Evolutionary conservation across 2,797 vertebrate genomes (phyloP).

Genomic region (Knipowitschia caucasica): DNA sequence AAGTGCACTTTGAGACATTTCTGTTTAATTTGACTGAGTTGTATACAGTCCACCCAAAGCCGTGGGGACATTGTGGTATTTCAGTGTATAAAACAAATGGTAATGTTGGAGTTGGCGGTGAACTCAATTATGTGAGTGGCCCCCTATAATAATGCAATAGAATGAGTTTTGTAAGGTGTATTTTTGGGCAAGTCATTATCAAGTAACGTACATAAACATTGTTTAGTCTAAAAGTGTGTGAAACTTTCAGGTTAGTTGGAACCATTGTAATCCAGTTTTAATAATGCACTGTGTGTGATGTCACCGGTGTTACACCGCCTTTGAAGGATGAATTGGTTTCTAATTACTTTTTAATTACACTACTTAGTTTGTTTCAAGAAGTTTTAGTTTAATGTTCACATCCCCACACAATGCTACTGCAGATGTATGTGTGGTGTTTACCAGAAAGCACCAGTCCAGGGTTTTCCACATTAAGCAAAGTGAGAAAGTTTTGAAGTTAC

Average conservation of each 20-base stretch:
- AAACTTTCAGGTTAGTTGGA: too few relatives aligned
- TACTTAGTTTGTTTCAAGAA: too few relatives aligned
- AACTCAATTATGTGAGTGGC: slow-evolving; percentile 1
- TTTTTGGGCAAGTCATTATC: not conserved
- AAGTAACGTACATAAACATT: not conserved
- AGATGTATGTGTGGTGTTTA: too few relatives aligned
- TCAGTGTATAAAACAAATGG: not conserved
- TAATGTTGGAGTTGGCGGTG: not conserved
- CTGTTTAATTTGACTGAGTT: not conserved
- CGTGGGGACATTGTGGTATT: not conserved
- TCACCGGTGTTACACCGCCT: too few relatives aligned
- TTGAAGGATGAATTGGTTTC: too few relatives aligned
- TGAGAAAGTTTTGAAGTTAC: too few relatives aligned
- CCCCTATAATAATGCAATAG: not conserved
- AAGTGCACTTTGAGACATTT: not conserved
- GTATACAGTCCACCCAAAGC: not conserved
- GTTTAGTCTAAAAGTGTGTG: not conserved
- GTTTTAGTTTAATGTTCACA: too few relatives aligned
- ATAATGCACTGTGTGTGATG: too few relatives aligned
- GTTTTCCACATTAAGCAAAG: too few relatives aligned
- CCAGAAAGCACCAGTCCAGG: too few relatives aligned
- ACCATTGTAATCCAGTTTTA: not conserved
- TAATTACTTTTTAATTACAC: too few relatives aligned
- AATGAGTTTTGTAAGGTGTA: not conserved
- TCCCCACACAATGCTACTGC: too few relatives aligned